Percentiles rank a stretch among this genome's conserved stretches.
phyloP scores from a whole-genome alignment of 2,888 invertebrate species.

The Agonum fuliginosum region DNA sequence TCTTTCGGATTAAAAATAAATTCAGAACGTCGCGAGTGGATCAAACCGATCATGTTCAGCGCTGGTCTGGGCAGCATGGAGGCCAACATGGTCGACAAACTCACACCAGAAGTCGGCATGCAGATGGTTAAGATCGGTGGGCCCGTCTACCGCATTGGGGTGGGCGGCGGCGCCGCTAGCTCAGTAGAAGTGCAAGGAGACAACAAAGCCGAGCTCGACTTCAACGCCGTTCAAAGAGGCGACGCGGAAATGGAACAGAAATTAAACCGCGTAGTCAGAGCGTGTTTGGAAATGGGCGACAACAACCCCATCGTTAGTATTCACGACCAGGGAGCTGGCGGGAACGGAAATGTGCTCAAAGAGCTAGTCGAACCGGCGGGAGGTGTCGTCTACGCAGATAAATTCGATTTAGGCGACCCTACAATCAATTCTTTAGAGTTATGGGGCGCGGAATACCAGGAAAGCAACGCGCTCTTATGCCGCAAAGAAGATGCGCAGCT shows the following conservation, averaged over 20 bases:
- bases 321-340: conserved; percentile 99
- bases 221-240: conserved; percentile 96
- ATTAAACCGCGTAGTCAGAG: conserved; percentile 93
- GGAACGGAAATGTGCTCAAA: conserved; percentile 97
- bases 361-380: conserved; percentile 97
- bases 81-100: conserved; percentile 85
- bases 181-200: conserved; percentile 96
- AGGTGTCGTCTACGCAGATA: conserved; percentile 89
- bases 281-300: conserved; percentile 88
- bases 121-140: conserved; percentile 96
- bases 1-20: conserved; percentile 84
- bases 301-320: conserved; percentile 95
- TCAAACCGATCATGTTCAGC: conserved; percentile 99
- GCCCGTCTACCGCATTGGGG: conserved; percentile 97
- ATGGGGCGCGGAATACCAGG: conserved; percentile 99
- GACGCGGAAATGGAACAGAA: conserved; percentile 99
- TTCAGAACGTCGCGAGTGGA: conserved; percentile 85
- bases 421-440: conserved; percentile 94
- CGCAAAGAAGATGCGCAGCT: conserved; percentile 78
- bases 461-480: conserved; percentile 93
- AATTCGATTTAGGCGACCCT: conserved; percentile 94
- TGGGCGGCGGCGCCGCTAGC: conserved; percentile 98
- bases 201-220: conserved; percentile 90
- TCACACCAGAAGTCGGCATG: conserved; percentile 87
- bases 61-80: conserved; percentile 96